Conservation (phyloP, 2,888 invertebrate genomes). For the Drosophila hamatofila region DNA sequence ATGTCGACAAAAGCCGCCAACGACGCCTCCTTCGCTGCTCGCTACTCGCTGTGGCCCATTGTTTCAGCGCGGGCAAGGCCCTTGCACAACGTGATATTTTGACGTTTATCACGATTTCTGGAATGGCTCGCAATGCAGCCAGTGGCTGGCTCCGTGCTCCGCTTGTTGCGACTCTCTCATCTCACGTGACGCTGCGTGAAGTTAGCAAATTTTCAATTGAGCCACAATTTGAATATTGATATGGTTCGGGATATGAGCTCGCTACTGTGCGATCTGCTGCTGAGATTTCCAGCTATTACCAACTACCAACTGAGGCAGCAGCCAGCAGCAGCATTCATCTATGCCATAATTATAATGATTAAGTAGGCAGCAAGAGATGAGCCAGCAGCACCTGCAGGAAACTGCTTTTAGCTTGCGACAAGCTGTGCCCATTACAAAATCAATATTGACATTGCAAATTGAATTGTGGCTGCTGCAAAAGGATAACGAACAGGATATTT, state of each 20-base stretch:
- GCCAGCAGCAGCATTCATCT: constrained; percentile 19
- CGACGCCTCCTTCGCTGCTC: constrained; percentile 61
- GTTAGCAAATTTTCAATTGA: constrained; percentile 81
- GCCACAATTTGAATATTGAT: constrained; percentile 82
- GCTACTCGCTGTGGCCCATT: constrained; percentile 54
- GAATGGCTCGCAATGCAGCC: constrained; percentile 34
- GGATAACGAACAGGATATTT: constrained; percentile 42
- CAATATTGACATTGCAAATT: constrained; percentile 65
- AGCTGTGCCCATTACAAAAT: constrained; percentile 58
- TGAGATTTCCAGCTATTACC: constrained; percentile 45
- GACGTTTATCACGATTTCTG: constrained; percentile 80
- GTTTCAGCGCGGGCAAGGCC: constrained; percentile 50
- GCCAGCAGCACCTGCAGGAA: constrained; percentile 34
- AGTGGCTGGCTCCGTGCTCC: constrained; percentile 8
- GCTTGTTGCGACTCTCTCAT: background rate
- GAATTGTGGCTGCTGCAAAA: constrained; percentile 29
- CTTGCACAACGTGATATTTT: constrained; percentile 75
- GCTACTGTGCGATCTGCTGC: constrained; percentile 60
- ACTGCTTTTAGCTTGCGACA: constrained; percentile 11
- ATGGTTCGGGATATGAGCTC: constrained; percentile 46
- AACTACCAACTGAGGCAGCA: background rate
- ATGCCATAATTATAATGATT: constrained; percentile 39
- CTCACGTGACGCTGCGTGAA: constrained; percentile 41
- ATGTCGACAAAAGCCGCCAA: constrained; percentile 78
- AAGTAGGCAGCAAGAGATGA: background rate